These are phyloP conservation scores for Albula glossodonta DNA, from an alignment of 2,113 vertebrate genomes.

Conservation along the genomic window DNA sequence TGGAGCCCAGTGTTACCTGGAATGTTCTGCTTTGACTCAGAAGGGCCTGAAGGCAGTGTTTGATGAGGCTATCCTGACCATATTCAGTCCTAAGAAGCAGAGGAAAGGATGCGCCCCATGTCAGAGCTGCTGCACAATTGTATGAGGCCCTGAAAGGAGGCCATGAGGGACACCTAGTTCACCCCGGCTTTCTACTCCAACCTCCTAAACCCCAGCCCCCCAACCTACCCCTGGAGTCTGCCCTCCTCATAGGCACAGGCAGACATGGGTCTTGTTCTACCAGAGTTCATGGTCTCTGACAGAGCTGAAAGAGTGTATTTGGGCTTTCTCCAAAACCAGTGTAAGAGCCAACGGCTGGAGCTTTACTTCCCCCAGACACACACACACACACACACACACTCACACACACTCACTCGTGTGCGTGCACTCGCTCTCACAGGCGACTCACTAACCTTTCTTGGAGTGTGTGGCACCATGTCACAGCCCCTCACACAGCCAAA, in stretches of 20 bases:
- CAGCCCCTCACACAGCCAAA: neutral
- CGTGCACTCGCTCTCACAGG: neutral
- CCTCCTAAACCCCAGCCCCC: slow-evolving; percentile 4
- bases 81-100: slow-evolving; percentile 83
- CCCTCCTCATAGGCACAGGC: neutral
- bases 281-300: neutral
- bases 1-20: slow-evolving; percentile 84
- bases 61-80: slow-evolving; percentile 85
- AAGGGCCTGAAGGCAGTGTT: slow-evolving; percentile 88
- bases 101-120: slow-evolving; percentile 67
- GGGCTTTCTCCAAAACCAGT: neutral
- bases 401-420: neutral
- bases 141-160: slow-evolving; percentile 60
- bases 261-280: neutral
- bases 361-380: neutral
- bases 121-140: slow-evolving; percentile 70
- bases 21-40: slow-evolving; percentile 85
- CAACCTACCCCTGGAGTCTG: neutral
- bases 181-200: neutral
- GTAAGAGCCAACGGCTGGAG: neutral
- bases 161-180: slow-evolving; percentile 11
- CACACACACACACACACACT: neutral
- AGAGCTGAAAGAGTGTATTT: neutral
- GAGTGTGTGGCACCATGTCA: neutral
- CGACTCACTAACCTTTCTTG: neutral